A percentile compares a stretch with the other conserved stretches of the same genome.
Conservation (phyloP, 2,888 invertebrate species). For the Eulithis testata region DNA sequence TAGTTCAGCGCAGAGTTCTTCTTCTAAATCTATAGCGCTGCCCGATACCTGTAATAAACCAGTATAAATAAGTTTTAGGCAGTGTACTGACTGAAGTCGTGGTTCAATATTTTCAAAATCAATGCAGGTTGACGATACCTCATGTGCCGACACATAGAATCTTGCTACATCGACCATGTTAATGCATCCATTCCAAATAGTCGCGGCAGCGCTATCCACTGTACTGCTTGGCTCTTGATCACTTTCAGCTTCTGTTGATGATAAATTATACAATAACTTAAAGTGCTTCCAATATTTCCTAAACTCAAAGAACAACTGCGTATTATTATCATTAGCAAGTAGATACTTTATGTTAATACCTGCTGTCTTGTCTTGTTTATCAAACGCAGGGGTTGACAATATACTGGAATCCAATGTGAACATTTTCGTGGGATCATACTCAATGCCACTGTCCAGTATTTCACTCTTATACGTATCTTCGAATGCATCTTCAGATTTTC, state of each 20-base stretch:
- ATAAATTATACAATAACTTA: neutral
- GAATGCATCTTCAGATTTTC: slow-evolving; percentile 75
- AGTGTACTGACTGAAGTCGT: too few relatives aligned
- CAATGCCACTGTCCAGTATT: slow-evolving; percentile 58
- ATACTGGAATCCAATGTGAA: slow-evolving; percentile 62
- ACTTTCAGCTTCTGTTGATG: slow-evolving; percentile 82
- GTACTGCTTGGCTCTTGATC: slow-evolving; percentile 93
- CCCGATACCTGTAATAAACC: slow-evolving; percentile 79
- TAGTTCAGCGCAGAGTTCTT: slow-evolving; percentile 90
- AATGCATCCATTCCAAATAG: slow-evolving; percentile 93
- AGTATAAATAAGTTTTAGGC: neutral
- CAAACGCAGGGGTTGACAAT: slow-evolving; percentile 55
- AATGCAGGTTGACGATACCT: slow-evolving; percentile 73
- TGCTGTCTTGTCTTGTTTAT: slow-evolving; percentile 64
- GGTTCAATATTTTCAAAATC: neutral
- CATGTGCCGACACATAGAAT: slow-evolving; percentile 92
- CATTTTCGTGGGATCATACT: slow-evolving; percentile 65
- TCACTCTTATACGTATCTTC: slow-evolving; percentile 71
- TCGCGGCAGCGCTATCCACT: slow-evolving; percentile 81
- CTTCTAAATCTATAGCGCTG: slow-evolving; percentile 87
- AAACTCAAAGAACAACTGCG: neutral
- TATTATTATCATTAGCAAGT: neutral
- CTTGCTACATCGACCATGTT: slow-evolving; percentile 96
- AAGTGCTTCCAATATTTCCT: neutral
- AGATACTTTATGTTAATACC: slow-evolving; percentile 47